These are phyloP conservation scores for Celastrina argiolus DNA, from an alignment of 2,888 invertebrate genomes.

Conservation along the genomic window DNA sequence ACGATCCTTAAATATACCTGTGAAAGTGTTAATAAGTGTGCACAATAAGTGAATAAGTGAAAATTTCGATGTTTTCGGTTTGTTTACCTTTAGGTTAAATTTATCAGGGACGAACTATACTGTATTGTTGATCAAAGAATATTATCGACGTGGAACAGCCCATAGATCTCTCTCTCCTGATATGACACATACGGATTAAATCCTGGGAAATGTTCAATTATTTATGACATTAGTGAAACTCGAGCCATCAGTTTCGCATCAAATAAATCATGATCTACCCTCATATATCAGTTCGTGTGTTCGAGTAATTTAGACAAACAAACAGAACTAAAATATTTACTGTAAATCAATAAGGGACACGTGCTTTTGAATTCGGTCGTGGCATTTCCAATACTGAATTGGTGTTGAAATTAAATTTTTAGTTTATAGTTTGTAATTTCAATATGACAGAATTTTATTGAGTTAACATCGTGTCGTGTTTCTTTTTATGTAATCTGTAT, in stretches of 20 bases:
- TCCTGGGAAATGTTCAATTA: neutral
- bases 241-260: neutral
- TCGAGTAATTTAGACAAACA: neutral
- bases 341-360: constrained; percentile 12
- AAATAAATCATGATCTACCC: constrained; percentile 1
- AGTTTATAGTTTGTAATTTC: neutral
- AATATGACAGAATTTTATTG: neutral
- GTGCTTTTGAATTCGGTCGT: constrained; percentile 1
- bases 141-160: too few species aligned
- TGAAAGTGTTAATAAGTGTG: too few species aligned
- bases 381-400: neutral
- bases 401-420: constrained; percentile 8
- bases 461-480: neutral
- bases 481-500: too few species aligned
- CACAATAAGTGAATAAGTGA: too few species aligned
- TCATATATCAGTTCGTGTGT: neutral
- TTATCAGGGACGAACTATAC: too few species aligned
- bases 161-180: too few species aligned
- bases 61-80: too few species aligned
- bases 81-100: too few species aligned
- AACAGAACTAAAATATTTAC: constrained; percentile 3
- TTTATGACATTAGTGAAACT: neutral
- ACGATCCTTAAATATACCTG: too few species aligned
- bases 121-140: too few species aligned
- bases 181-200: neutral